Base-by-base conservation (phyloP, 2,888 invertebrate genomes). In the Amblyjoppa fuscipennis region DNA sequence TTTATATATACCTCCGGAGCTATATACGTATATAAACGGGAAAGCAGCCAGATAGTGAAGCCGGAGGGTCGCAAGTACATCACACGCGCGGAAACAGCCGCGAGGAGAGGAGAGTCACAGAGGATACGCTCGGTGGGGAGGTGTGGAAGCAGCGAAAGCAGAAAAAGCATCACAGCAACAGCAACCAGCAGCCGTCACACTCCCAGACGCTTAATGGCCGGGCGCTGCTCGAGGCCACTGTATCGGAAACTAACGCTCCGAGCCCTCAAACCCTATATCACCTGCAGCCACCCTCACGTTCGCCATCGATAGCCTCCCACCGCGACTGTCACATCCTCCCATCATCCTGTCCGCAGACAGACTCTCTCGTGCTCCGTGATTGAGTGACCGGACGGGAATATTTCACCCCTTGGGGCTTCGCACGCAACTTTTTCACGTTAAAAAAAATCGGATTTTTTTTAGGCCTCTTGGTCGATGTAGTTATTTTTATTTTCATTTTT, bases 151-250 rank as follows among this genome's bases (percentile, higher is more conserved):
- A 56, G 51, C 66, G 45, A 64, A 69, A 64, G 69, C 38, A 71
- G n/a, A n/a, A 16, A 76, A 85, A 79, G 80, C 64, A 71, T 66
- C n/a, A 31, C 53, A 80, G 71, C 66, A 76, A 64, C 61, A 75
- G 53, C 70, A 71, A 34, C 59, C 61, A 71, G 51, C 84, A 85
- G 75, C 85, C 85, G 83, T 83, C 79, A 80, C 71, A 73, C 71
- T 85, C 85, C 83, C 85, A 85, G 79, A 76, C 85, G 76, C 76
- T 83, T 85, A 85, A 85, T 85, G 85, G 85, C 68, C 79, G 68
- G 61, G 75, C 61, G 66, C 45, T 66, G 59, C 75, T 80, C 79
- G 70, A 69, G 34, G 66, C 59, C 81, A 53, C 64, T 81, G 79
- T 85, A 85, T 85, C 85, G 82, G 85, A 85, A 85, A 85, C 79